Base-by-base conservation (phyloP, 1,140 invertebrate species). In the Charaxes varanes region DNA sequence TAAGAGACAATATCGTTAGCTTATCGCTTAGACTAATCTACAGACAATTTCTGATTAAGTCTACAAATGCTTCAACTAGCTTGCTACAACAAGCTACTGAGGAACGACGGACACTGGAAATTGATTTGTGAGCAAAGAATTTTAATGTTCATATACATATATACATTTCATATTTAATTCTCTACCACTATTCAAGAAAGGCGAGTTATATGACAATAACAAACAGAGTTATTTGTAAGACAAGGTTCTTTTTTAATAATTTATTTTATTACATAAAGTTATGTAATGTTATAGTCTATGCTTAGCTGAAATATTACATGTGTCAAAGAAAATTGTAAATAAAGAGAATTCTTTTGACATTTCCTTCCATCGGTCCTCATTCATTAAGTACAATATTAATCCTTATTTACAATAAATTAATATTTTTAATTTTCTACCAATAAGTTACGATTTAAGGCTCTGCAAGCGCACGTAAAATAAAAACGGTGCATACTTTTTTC, bases 61-160 rank as follows among this genome's bases (percentile, higher is more conserved):
- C 77, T 82, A 82, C 70, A 79, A 82, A 82, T 82, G 77, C 77
- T 79, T 81, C 40, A 68, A 56, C 68, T 76, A 82, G 77, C 77
- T 70, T 77, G 77, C 68, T 73, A 76, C 51, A 54, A 71, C 77
- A 82, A 82, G 77, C 77, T 67, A 70, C 37, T 34, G 43, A 67
- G 73, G 68, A 66, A 55, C 57, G 53, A 45, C 32, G 27, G 42
- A 45, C 1, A 7, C 14, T 6, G n/a, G n/a, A n/a, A n/a, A n/a
- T n/a, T n/a, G n/a, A n/a, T n/a, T n/a, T n/a, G n/a, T n/a, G n/a
- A n/a, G n/a, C n/a, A n/a, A n/a, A n/a, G n/a, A n/a, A n/a, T n/a
- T n/a, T n/a, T n/a, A n/a, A n/a, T n/a, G n/a, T n/a, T n/a, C n/a
- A n/a, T n/a, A n/a, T n/a, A n/a, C n/a, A n/a, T n/a, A n/a, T n/a